These are phyloP conservation scores for Panurus biarmicus DNA, from an alignment of 2,113 vertebrate genomes.

Conservation along the genomic window DNA sequence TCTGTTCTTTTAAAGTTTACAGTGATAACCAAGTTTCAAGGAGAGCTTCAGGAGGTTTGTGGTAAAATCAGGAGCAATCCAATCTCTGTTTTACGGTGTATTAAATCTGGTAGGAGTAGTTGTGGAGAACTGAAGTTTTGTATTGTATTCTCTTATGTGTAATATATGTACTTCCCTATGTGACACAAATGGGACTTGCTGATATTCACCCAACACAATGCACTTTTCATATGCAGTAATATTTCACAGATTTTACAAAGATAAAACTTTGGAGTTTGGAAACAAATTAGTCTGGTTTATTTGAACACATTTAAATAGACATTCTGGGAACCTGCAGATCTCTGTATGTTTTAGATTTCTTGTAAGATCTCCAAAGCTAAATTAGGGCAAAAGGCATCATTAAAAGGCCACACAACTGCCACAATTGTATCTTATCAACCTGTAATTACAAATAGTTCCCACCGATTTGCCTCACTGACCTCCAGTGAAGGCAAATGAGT, in stretches of 20 bases:
- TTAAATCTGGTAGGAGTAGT: not conserved
- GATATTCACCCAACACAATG: not conserved
- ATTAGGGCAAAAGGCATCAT: not conserved
- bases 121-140: not conserved
- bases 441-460: conserved; percentile 18
- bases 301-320: not conserved
- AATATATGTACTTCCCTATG: not conserved
- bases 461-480: conserved; percentile 10
- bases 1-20: not conserved
- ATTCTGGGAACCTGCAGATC: not conserved
- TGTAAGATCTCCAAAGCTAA: not conserved
- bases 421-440: conserved; percentile 4
- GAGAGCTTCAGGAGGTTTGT: not conserved
- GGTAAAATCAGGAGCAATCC: not conserved
- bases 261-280: not conserved
- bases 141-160: not conserved
- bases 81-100: not conserved
- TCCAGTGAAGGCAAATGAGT: not conserved
- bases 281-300: not conserved
- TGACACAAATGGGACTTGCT: not conserved
- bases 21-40: not conserved
- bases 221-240: not conserved
- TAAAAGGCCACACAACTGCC: not conserved
- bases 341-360: not conserved
- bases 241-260: not conserved